These are phyloP conservation scores for Vireo griseus DNA, from an alignment of 2,797 vertebrate genomes.

Conservation along the genomic window DNA sequence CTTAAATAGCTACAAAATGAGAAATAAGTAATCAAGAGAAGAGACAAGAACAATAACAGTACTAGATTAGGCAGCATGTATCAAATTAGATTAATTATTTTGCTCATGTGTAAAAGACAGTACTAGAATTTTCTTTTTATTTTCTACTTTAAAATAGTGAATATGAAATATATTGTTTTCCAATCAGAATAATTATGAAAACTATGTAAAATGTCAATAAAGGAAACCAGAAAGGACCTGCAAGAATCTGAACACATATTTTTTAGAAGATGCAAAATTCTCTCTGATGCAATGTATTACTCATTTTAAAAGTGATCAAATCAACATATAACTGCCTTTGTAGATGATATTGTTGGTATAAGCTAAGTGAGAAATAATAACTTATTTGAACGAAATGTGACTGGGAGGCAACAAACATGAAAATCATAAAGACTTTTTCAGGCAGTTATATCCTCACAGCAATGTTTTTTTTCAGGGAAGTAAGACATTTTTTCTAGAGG, in stretches of 20 bases:
- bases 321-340: rapidly evolving
- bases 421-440: background rate
- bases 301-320: background rate
- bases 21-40: background rate
- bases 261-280: background rate
- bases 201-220: background rate
- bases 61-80: background rate
- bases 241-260: background rate
- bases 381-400: background rate
- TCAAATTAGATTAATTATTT: background rate
- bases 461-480: background rate
- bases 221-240: background rate
- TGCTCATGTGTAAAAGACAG: background rate
- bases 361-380: background rate
- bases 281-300: background rate
- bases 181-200: background rate
- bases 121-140: background rate
- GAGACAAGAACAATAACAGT: background rate
- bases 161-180: background rate
- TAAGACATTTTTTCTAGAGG: background rate
- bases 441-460: background rate
- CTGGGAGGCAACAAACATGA: background rate
- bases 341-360: background rate
- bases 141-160: background rate
- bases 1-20: background rate